Base-by-base conservation (phyloP, 1,140 invertebrate species). In the Delia radicum region DNA sequence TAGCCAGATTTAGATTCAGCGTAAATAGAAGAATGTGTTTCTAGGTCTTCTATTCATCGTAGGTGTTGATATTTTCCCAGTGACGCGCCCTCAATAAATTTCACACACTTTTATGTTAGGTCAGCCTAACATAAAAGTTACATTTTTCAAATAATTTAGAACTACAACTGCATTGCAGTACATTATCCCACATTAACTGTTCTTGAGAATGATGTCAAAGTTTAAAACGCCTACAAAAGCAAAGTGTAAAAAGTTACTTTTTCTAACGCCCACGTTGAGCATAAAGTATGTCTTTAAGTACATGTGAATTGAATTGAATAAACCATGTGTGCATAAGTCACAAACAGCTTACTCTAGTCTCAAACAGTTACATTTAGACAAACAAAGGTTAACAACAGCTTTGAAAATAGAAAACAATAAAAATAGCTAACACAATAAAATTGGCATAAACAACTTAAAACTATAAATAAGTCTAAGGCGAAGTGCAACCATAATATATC, bases 211-310 rank as follows among this genome's bases (percentile, higher is more conserved):
- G 48, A 55, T 55, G 48, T 55, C 48, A 55, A 55, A 55, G 48
- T 55, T 55, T 55, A 55, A 55, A 55, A 55, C 48, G 48, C 48
- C 48, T 55, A 21, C 4, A 55, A 55, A 21, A 7, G n/a, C 6
- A 55, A 55, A 55, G 48, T 55, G 48, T 55, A 55, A 55, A 55
- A 55, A 55, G 24, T 55, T 55, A 55, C 48, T 55, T 55, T n/a
- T 55, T 55, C 21, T 55, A n/a, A 55, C 48, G 48, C 48, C 48
- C 21, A 21, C 48, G 2, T 0, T 21, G 24, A 7, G 48, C 48
- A 55, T 55, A 8, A 24, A 55, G 24, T 55, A 21, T n/a, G n/a
- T n/a, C 2, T 55, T 55, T 21, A n/a, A 55, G 48, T 55, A 55
- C 48, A 21, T 3, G 18, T 24, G 8, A 55, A 21, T 15, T 15